Percentiles rank a stretch among this genome's conserved stretches.
Conservation (phyloP, 2,113 vertebrate species). For the Gymnobelideus leadbeateri region DNA sequence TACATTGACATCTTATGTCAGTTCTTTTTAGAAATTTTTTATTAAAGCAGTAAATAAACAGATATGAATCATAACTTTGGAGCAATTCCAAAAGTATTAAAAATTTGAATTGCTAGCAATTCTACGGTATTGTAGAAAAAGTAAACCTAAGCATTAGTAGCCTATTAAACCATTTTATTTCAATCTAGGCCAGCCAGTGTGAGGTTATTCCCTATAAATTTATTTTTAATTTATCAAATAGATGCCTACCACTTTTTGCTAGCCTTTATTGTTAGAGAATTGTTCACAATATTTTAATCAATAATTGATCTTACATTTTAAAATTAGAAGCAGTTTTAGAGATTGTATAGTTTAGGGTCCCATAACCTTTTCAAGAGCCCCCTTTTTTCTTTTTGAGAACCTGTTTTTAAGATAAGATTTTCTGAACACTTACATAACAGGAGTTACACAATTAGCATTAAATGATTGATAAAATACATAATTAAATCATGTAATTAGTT, state of each 20-base stretch:
- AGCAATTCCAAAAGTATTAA: slow-evolving; percentile 26
- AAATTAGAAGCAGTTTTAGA: background rate
- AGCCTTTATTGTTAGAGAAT: background rate
- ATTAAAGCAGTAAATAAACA: slow-evolving; percentile 11
- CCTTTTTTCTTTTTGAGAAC: no score
- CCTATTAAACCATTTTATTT: background rate
- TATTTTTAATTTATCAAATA: background rate
- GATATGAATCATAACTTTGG: slow-evolving; percentile 10
- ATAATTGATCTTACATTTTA: background rate
- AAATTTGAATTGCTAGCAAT: slow-evolving; percentile 25
- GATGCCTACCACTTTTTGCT: background rate
- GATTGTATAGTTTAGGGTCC: background rate
- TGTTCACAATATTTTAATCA: background rate
- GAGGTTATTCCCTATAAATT: slow-evolving; percentile 14
- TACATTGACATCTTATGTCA: background rate
- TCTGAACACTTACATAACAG: no score
- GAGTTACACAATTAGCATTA: no score
- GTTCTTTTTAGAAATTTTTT: slow-evolving; percentile 37
- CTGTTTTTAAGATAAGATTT: background rate
- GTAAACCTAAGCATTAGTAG: background rate
- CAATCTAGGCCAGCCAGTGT: background rate
- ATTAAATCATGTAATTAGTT: no score
- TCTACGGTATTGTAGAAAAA: slow-evolving; percentile 13
- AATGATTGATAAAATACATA: no score
- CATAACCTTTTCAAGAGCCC: background rate